Evolutionary conservation across 2,113 vertebrate genomes (phyloP), one percentile per base, ranked within the genome.

Genomic region (Osmerus eperlanus): DNA sequence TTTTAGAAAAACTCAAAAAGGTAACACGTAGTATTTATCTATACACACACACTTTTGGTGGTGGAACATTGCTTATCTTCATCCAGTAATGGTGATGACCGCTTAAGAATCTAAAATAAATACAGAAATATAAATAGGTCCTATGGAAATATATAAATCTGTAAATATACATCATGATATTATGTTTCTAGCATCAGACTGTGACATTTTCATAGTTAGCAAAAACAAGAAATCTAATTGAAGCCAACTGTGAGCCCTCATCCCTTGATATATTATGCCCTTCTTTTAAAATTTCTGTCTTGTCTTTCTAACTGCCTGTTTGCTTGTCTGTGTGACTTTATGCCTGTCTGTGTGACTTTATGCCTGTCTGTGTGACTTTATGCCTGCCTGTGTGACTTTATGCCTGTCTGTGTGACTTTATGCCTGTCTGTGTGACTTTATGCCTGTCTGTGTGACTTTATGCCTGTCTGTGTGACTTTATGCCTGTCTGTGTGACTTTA

Each of bases 61-160:
- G 73, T 78, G 84, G 86, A 83, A 77, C 83, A 86, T 82, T 83
- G 83, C 86, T 89, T 88, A 81, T 83, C 63, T 69, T 72, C 83
- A 76, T 82, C 74, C 64, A 41, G 75, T 62, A 81, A 79, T 54
- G 77, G 73, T 77, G 65, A 76, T 83, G 78, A 87, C 75, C 73
- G 84, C 69, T 79, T 83, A 80, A 78, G 68, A 85, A 58, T 83
- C 87, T 88, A 81, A 89, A 89, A 89, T 75, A 74, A 91, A 89
- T 81, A 83, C 86, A 87, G 66, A 88, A 89, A 85, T 89, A 85
- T 83, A 89, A 90, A 85, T 78, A 87, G 56, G 77, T 86, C 75
- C 78, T 86, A 89, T 84, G 84, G 78, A 88, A 89, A 90, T 85
- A 85, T 84, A 88, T 76, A 86, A 78, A 81, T 85, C 75, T 81